phyloP scores from a whole-genome alignment of 2,113 vertebrate genomes.

The Mus pahari region DNA sequence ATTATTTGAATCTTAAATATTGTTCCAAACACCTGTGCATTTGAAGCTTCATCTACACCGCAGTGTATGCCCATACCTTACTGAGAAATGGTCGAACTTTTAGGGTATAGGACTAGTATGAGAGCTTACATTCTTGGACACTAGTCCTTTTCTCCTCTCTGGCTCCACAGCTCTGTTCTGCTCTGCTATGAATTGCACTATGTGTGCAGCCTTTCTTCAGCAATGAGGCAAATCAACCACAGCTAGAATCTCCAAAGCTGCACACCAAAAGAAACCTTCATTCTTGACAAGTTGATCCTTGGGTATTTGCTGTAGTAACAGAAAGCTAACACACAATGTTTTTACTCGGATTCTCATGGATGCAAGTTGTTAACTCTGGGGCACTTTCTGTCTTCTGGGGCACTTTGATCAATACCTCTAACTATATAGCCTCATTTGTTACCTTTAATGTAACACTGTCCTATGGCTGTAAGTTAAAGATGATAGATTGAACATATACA shows the following conservation, averaged over 20 bases:
- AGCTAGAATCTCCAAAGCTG: neutral
- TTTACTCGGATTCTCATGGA: slow-evolving; percentile 41
- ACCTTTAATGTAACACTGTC: slow-evolving; percentile 44
- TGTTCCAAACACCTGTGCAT: neutral
- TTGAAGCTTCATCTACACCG: neutral
- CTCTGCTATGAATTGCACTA: neutral
- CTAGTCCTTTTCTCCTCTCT: neutral
- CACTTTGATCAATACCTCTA: neutral
- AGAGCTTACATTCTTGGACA: neutral
- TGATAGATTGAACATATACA: neutral
- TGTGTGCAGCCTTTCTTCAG: neutral
- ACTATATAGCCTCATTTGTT: neutral
- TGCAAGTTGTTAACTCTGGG: neutral
- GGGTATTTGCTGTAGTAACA: neutral
- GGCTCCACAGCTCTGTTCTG: neutral
- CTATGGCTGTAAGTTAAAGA: slow-evolving; percentile 43
- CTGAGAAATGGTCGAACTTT: neutral
- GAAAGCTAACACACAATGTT: neutral
- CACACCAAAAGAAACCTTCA: neutral
- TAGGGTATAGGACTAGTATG: too few relatives aligned
- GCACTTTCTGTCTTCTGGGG: neutral
- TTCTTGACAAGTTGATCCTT: neutral
- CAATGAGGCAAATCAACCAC: neutral
- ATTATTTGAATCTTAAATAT: neutral
- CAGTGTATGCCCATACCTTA: neutral